Evolutionary conservation across 2,113 vertebrate genomes (phyloP), one percentile per base, ranked within the genome.

Genomic region (Recurvirostra avosetta): DNA sequence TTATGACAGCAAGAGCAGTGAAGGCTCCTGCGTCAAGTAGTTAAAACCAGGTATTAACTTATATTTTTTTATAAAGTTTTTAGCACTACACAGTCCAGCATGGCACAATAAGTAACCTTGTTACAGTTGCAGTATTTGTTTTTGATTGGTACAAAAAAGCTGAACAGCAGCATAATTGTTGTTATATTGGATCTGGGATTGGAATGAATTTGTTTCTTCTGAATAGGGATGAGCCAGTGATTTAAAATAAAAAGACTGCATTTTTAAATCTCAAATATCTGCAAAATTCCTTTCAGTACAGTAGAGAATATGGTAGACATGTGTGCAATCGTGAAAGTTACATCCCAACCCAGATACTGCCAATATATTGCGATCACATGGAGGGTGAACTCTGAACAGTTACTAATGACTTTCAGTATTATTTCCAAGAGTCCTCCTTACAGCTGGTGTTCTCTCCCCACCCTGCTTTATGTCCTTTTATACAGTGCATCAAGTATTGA

Each of bases 281-380:
- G 96, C 97, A 97, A 97, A 97, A 84, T 91, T 90, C 94, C 77
- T 92, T 59, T 85, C 84, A 80, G 70, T 89, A 92, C 85, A 96
- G 96, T 81, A 94, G 96, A 95, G 89, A 85, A 85, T 40, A 58
- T 45, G 47, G 18, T 3, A 63, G 55, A 91, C 23, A 34, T 62
- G 74, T 68, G 67, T 83, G 81, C 70, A 80, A 20, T 74, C 80
- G 70, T 55, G 8, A 32, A 47, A 38, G 25, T 6, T 50, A 62
- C 3, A 1, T 15, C 32, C 91, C 49, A 66, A 49, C 41, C 78
- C 73, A 17, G 5, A 45, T 25, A 67, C 68, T 78, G 49, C 81
- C 19, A 5, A 45, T n/a, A 38, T 25, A 67, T n/a, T 78, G 93
- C 92, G 43, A 78, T 91, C 72, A 36, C 3, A 2, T 2, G 45